Evolutionary conservation across 2,113 vertebrate species (phyloP).

Genomic region (Pampusana beccarii): DNA sequence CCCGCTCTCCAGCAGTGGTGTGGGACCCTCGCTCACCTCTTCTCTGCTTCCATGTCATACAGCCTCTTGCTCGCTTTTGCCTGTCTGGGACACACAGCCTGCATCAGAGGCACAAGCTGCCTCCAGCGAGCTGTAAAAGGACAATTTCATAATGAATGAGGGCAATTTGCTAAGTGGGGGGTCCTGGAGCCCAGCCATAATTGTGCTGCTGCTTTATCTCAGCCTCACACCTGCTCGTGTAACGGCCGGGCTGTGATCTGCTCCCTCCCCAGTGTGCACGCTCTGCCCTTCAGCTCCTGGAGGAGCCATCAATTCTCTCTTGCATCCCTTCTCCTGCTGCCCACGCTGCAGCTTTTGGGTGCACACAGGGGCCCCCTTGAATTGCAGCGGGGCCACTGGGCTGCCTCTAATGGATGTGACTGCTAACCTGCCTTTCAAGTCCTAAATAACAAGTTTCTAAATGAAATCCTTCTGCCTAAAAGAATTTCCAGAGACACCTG

Average conservation of each 20-base stretch:
- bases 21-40: neutral
- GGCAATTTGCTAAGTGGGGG: constrained; percentile 41
- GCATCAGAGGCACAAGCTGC: neutral
- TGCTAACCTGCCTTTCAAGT: neutral
- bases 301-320: neutral
- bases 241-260: neutral
- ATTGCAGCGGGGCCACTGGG: neutral
- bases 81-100: neutral
- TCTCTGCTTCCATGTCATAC: neutral
- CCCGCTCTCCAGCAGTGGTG: fast-evolving
- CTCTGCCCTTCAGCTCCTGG: neutral
- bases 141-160: constrained; percentile 32
- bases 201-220: constrained; percentile 49
- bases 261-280: neutral
- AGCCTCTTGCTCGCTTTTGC: neutral
- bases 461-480: neutral
- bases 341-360: neutral
- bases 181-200: constrained; percentile 1
- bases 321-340: neutral
- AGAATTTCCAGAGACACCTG: neutral
- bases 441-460: neutral
- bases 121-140: neutral
- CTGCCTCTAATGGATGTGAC: fast-evolving
- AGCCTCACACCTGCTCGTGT: constrained; percentile 49
- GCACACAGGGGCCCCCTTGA: neutral